Conservation (phyloP, 2,888 invertebrate genomes). For the Sympetrum striolatum region DNA sequence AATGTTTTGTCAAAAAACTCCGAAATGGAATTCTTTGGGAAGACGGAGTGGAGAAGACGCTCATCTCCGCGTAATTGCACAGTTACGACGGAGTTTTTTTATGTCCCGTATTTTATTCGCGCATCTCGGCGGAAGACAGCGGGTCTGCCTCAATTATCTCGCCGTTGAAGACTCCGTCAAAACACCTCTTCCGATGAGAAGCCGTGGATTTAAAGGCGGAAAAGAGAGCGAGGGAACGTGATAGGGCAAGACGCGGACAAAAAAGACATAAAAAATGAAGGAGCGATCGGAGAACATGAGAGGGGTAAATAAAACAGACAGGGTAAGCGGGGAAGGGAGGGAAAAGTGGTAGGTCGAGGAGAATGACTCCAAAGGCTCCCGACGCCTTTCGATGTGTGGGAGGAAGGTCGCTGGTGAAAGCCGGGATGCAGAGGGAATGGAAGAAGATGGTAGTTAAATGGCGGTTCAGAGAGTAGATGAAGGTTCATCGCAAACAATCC, state of each 20-base stretch:
- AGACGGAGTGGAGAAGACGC: no score
- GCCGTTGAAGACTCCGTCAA: background rate
- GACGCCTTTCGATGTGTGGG: background rate
- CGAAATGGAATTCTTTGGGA: no score
- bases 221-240: background rate
- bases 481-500: no score
- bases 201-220: background rate
- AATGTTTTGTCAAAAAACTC: no score
- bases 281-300: background rate
- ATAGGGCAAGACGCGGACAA: background rate
- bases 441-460: background rate
- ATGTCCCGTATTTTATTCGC: no score
- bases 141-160: background rate
- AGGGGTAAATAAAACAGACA: background rate
- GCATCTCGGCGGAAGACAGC: no score
- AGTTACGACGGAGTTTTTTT: no score
- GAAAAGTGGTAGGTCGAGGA: background rate
- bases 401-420: background rate
- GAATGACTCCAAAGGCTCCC: no score
- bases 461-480: no score
- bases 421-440: no score
- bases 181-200: background rate
- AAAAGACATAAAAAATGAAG: background rate
- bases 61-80: no score
- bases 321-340: background rate